Base-by-base conservation (phyloP, 2,797 vertebrate genomes). In the Chanos chanos region DNA sequence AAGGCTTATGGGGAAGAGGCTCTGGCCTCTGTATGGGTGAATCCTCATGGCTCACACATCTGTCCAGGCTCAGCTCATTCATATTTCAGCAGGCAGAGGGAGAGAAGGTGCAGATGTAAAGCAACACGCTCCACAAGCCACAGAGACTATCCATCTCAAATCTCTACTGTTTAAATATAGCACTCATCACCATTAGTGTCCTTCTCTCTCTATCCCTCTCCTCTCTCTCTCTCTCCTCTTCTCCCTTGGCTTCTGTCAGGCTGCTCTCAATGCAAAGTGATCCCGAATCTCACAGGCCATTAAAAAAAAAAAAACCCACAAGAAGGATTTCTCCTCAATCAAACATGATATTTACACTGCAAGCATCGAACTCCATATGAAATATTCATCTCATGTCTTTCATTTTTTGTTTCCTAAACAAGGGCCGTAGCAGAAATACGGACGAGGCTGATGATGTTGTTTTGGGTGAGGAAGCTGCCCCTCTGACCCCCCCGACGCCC, bases 161-260 rank as follows among this genome's bases (percentile, higher is more conserved):
- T 75, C 69, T 76, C 70, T 63, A 56, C 69, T 9, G 43, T 65
- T 76, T 66, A 71, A 75, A 77, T 75, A 78, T 75, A 62, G 62
- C 18, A 16, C 55, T 33, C 55, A 30, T 61, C 57, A 56, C 60
- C 44, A 61, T 63, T 61, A 49, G 28, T 63, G 45, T 57, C 39
- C 25, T 31, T 47, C 28, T 19, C 5, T 9, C 40, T 10, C 5
- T 3, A 28, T 12, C 18, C 33, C 25, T 8, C n/a, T 30, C 58
- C 10, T n/a, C 24, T 41, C 24, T 30, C 21, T 27, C 19, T 31
- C 18, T 57, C 40, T 53, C 8, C 48, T 15, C 12, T n/a, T n/a
- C n/a, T n/a, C n/a, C n/a, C n/a, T n/a, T n/a, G n/a, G n/a, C n/a
- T n/a, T n/a, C n/a, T n/a, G n/a, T n/a, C n/a, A n/a, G n/a, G n/a